These are phyloP conservation scores for Erethizon dorsatum DNA, from an alignment of 2,797 vertebrate species.

Conservation along the genomic window DNA sequence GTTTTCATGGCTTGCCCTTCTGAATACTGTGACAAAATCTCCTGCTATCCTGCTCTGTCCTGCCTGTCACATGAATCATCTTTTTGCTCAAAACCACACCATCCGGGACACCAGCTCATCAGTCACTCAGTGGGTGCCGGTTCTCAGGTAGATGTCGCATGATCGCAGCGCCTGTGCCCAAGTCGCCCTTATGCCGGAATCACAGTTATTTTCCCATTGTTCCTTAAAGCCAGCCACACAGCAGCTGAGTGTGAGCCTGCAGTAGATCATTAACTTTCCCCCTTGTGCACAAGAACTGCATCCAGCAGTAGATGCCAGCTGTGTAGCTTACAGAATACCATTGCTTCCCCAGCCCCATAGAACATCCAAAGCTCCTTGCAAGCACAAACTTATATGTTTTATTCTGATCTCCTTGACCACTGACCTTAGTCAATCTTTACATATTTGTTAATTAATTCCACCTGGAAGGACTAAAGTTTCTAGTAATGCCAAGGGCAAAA, in stretches of 20 bases:
- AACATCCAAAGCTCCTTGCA: not conserved
- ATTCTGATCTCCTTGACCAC: not conserved
- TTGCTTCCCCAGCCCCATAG: not conserved
- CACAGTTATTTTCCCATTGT: not conserved
- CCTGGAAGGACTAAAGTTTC: not conserved
- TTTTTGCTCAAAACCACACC: not conserved
- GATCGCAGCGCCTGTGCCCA: not conserved
- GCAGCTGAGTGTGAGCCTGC: not conserved
- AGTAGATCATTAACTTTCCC: not conserved
- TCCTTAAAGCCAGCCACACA: not conserved
- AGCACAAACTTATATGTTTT: not conserved
- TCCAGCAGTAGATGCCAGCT: not conserved
- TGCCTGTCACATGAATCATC: not conserved
- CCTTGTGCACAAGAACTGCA: not conserved
- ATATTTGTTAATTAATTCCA: not conserved
- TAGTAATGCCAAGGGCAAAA: not conserved
- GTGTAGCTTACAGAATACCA: not conserved
- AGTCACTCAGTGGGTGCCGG: not conserved
- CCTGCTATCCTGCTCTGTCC: not conserved
- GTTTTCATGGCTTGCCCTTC: not conserved
- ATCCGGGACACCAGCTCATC: no score
- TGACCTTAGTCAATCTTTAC: not conserved
- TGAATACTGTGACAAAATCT: not conserved
- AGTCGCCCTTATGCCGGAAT: not conserved
- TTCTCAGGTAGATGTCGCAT: not conserved